Conservation (phyloP, 1,140 invertebrate genomes). For the Paracyclopina nana region DNA sequence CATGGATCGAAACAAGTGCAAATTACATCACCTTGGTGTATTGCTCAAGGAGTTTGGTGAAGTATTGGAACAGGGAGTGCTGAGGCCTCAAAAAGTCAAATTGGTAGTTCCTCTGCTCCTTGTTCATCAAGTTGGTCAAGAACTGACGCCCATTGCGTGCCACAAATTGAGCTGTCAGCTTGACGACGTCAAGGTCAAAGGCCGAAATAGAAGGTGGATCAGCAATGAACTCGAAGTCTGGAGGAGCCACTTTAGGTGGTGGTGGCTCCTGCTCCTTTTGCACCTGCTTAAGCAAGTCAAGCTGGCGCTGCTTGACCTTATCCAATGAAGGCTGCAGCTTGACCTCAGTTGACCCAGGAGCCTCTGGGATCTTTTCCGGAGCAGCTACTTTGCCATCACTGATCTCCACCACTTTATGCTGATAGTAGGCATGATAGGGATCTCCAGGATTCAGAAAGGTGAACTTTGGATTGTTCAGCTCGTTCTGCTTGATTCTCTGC, state of each 20-base stretch:
- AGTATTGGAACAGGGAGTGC: slow-evolving; percentile 95
- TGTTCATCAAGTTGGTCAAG: slow-evolving; percentile 91
- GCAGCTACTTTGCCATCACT: slow-evolving; percentile 58
- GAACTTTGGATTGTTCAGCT: slow-evolving; percentile 91
- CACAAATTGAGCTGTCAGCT: slow-evolving; percentile 95
- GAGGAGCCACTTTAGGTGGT: slow-evolving; percentile 80
- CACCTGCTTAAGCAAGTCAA: slow-evolving; percentile 71
- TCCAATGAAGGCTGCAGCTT: slow-evolving; percentile 30
- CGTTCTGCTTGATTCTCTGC: slow-evolving; percentile 83
- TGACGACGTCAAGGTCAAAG: slow-evolving; percentile 92
- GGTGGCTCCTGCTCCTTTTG: slow-evolving; percentile 63
- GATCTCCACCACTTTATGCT: slow-evolving; percentile 93
- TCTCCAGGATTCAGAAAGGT: slow-evolving; percentile 91
- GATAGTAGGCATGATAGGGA: slow-evolving; percentile 97
- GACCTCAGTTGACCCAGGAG: slow-evolving; percentile 19
- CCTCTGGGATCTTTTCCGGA: slow-evolving; percentile 19
- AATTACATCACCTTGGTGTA: slow-evolving; percentile 60
- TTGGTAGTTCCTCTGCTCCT: slow-evolving; percentile 93
- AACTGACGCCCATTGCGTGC: slow-evolving; percentile 95
- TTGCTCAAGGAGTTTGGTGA: slow-evolving; percentile 91
- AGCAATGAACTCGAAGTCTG: slow-evolving; percentile 90
- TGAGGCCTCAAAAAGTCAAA: slow-evolving; percentile 97
- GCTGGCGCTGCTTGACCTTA: slow-evolving; percentile 54
- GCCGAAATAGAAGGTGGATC: slow-evolving; percentile 98
- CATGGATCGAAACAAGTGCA: not conserved